Percentiles rank a stretch among this genome's conserved stretches.
These are phyloP conservation scores for Campoletis raptor DNA, from an alignment of 2,888 invertebrate genomes.

Conservation along the genomic window DNA sequence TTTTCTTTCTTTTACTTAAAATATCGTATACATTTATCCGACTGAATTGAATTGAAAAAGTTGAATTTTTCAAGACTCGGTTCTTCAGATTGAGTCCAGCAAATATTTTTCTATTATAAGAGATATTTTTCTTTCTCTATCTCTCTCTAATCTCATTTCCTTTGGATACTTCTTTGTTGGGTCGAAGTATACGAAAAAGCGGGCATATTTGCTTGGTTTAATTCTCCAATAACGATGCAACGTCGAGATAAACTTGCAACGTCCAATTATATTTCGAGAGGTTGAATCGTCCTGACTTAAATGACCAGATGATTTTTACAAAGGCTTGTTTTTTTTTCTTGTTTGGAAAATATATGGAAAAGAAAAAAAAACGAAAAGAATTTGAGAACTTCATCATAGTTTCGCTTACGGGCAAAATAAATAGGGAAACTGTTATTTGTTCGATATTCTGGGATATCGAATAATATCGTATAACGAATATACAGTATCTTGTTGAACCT, in stretches of 20 bases:
- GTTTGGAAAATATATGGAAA: no score
- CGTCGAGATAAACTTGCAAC: conserved; percentile 23
- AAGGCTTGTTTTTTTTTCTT: conserved; percentile 1
- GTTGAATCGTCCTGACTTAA: conserved; percentile 1
- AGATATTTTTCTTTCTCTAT: conserved; percentile 17
- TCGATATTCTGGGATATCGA: not conserved
- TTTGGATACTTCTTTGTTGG: not conserved
- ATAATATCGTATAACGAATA: not conserved
- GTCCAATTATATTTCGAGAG: conserved; percentile 37
- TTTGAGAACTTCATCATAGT: not conserved
- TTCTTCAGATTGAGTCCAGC: not conserved
- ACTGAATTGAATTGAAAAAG: not conserved
- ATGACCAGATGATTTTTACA: not conserved
- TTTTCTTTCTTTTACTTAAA: not conserved
- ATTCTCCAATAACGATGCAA: conserved; percentile 52
- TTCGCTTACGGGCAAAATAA: not conserved
- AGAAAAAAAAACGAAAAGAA: not conserved
- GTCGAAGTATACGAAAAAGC: not conserved
- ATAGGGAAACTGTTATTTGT: not conserved
- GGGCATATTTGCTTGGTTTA: conserved; percentile 12
- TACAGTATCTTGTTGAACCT: not conserved
- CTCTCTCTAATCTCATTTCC: conserved; percentile 20
- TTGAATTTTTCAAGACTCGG: not conserved
- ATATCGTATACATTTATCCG: not conserved
- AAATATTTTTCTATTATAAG: conserved; percentile 4